Percentiles rank a stretch among this genome's conserved stretches.
phyloP scores from a whole-genome alignment of 2,113 vertebrate species.

The Sakesphorus luctuosus region DNA sequence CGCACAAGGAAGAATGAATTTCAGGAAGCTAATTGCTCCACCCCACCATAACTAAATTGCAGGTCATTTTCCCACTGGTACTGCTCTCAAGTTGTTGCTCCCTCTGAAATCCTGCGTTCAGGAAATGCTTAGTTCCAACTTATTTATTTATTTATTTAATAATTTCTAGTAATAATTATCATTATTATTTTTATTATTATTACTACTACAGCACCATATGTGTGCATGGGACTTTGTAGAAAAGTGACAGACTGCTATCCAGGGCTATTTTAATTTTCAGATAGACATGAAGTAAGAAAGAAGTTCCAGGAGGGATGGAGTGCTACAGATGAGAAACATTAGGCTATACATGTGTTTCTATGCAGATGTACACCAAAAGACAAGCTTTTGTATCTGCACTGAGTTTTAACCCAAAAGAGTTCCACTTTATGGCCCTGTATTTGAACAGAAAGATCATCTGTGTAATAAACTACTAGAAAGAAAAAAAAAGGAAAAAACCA shows the following conservation, averaged over 20 bases:
- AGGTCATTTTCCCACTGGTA: conserved; percentile 20
- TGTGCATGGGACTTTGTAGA: background rate
- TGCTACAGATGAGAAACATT: background rate
- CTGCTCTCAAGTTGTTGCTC: background rate
- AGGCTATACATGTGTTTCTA: background rate
- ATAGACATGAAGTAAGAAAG: background rate
- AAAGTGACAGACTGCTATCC: background rate
- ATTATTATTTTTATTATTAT: background rate
- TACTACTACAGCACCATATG: background rate
- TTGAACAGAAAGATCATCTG: background rate
- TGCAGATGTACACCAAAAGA: background rate
- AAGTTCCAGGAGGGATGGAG: background rate
- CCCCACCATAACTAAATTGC: conserved; percentile 14
- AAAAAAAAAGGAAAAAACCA: background rate
- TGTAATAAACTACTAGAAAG: background rate
- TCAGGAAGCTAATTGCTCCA: conserved; percentile 37
- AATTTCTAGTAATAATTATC: background rate
- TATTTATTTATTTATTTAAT: background rate
- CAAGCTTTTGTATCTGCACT: background rate
- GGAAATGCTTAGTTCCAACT: background rate
- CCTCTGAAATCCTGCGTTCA: background rate
- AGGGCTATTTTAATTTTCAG: background rate
- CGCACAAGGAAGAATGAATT: conserved; percentile 30
- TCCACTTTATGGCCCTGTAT: background rate
- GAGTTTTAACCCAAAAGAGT: background rate